These are phyloP conservation scores for Oegoconia quadripuncta DNA, from an alignment of 2,888 invertebrate species.

Conservation along the genomic window DNA sequence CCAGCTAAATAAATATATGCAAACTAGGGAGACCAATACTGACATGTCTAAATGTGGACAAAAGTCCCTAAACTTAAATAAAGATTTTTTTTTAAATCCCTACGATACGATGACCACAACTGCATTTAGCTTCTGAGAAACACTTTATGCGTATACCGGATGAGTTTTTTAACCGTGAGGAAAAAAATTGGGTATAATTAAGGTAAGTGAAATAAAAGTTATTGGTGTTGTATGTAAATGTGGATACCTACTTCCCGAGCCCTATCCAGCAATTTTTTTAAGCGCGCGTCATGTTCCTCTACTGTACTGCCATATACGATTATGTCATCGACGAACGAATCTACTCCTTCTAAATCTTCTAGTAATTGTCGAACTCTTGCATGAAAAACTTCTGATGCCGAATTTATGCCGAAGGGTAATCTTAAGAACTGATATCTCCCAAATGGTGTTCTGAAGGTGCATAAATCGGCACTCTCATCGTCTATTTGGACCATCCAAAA, in stretches of 20 bases:
- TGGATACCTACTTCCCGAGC: constrained; percentile 8
- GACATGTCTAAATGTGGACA: too few relatives aligned
- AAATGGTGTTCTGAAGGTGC: neutral
- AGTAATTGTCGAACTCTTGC: constrained; percentile 17
- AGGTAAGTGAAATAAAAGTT: too few relatives aligned
- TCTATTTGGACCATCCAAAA: constrained; percentile 8
- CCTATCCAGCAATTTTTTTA: constrained; percentile 1
- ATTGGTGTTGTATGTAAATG: constrained; percentile 12
- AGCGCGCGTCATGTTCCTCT: constrained; percentile 8
- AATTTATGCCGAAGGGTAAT: constrained; percentile 15
- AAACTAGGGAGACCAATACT: too few relatives aligned
- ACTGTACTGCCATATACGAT: constrained; percentile 8
- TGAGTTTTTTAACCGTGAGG: too few relatives aligned
- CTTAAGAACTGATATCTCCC: constrained; percentile 16
- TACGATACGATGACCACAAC: too few relatives aligned
- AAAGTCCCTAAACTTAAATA: too few relatives aligned
- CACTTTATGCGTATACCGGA: too few relatives aligned
- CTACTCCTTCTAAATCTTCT: constrained; percentile 11
- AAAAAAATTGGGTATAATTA: too few relatives aligned
- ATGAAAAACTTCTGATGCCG: constrained; percentile 17
- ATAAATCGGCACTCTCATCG: constrained; percentile 12
- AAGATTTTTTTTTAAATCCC: too few relatives aligned
- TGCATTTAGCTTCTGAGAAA: too few relatives aligned
- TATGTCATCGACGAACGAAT: constrained; percentile 13
- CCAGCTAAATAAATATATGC: too few relatives aligned